Evolutionary conservation across 2,797 vertebrate genomes (phyloP).

Genomic region (Protosalanx chinensis): DNA sequence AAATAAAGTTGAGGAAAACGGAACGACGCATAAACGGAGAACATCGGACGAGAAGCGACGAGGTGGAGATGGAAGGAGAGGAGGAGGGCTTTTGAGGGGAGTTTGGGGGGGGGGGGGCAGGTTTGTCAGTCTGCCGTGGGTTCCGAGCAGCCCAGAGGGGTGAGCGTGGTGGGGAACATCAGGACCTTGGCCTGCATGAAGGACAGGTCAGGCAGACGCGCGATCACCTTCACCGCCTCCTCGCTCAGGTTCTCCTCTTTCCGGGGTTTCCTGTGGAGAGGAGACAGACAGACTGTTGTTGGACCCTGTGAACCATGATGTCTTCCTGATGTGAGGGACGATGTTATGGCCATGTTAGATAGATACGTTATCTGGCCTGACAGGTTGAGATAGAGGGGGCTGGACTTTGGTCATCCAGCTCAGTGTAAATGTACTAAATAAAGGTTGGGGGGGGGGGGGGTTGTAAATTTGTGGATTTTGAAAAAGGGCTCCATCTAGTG

Average conservation of each 20-base stretch:
- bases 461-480: not conserved
- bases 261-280: slow-evolving; percentile 79
- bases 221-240: slow-evolving; percentile 88
- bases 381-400: not conserved
- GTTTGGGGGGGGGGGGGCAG: slow-evolving; percentile 22
- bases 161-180: slow-evolving; percentile 95
- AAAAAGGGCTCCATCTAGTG: slow-evolving; percentile 28
- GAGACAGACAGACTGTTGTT: not conserved
- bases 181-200: slow-evolving; percentile 99
- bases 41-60: not conserved
- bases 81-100: not conserved
- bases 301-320: not conserved
- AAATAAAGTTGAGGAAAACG: not conserved
- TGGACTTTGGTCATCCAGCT: not conserved
- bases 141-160: slow-evolving; percentile 73
- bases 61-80: not conserved
- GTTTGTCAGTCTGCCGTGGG: slow-evolving; percentile 46
- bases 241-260: slow-evolving; percentile 91
- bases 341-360: too few relatives aligned
- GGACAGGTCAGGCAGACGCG: slow-evolving; percentile 87
- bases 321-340: not conserved
- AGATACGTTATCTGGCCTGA: too few relatives aligned
- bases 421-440: not conserved
- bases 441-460: not conserved
- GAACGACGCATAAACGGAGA: slow-evolving; percentile 4